Base-by-base conservation (phyloP, 2,888 invertebrate species). In the Drosophila rubida region DNA sequence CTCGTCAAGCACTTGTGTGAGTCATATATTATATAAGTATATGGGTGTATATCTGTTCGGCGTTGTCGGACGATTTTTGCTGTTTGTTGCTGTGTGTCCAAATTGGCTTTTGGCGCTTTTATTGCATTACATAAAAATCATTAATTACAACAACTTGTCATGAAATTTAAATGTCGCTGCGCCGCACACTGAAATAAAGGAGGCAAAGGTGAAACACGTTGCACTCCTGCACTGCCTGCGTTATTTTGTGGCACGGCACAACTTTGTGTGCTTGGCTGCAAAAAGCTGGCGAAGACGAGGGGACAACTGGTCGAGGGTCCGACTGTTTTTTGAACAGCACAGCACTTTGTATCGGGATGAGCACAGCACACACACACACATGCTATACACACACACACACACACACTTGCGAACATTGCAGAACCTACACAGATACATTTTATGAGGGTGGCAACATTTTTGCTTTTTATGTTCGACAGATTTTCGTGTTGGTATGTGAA, bases 401-500 rank as follows among this genome's bases (percentile, higher is more conserved):
- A 22, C 27, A 42, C 58, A 57, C 53, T 49, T 25, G 19, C 37
- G 45, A 11, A 32, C 37, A 25, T 37, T 9, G 42, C 49, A 23
- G 63, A 74, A 75, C 79, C 79, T 66, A 79, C 60, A 81, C 86
- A 82, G 75, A 66, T 69, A 54, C 75, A 73, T 82, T 82, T 80
- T 85, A 85, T 85, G 80, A 69, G 62, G 73, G 69, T 61, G 72
- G 75, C 77, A 82, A 77, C 86, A 85, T 82, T 82, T 82, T 82
- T 82, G 78, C 71, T 80, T 82, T 80, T 82, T 82, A 86, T 82
- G 84, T 82, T 82, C 87, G 84, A 84, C 84, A 84, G 84, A 84
- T 84, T 84, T 87, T 87, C 85, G 80, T 84, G 87, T 87, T 84
- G 87, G 84, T 87, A 84, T 87, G 85, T 84, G 84, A 87, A 84